Evolutionary conservation across 2,113 vertebrate species (phyloP).

Genomic region (Drymodes brunneopygia): DNA sequence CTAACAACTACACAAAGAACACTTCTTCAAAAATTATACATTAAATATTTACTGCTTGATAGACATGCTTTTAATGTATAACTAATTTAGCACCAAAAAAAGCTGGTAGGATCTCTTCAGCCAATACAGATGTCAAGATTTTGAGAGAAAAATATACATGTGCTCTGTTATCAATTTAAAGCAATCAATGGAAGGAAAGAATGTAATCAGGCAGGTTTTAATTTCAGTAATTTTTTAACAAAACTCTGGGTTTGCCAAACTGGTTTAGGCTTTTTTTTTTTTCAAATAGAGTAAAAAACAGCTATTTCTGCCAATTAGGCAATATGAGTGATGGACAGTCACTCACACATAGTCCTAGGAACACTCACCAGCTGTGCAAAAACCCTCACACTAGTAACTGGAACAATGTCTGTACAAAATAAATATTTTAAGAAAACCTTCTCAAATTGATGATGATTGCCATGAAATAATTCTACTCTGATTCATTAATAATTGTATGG

Average conservation of each 20-base stretch:
- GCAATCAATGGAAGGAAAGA: not conserved
- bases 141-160: not conserved
- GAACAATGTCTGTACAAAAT: not conserved
- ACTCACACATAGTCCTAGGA: not conserved
- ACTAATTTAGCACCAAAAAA: not conserved
- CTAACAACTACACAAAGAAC: not conserved
- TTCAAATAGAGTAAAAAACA: not conserved
- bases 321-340: not conserved
- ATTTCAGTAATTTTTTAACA: not conserved
- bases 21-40: not conserved
- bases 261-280: rapidly evolving
- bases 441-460: not conserved
- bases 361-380: not conserved
- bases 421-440: not conserved
- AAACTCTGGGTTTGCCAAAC: not conserved
- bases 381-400: not conserved
- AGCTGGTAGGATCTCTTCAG: not conserved
- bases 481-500: not conserved
- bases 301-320: not conserved
- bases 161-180: not conserved
- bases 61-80: not conserved
- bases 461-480: not conserved
- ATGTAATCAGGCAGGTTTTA: not conserved
- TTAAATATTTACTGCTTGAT: not conserved
- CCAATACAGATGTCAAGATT: not conserved